phyloP scores from a whole-genome alignment of 2,888 invertebrate genomes.

The Parthenolecanium corni region DNA sequence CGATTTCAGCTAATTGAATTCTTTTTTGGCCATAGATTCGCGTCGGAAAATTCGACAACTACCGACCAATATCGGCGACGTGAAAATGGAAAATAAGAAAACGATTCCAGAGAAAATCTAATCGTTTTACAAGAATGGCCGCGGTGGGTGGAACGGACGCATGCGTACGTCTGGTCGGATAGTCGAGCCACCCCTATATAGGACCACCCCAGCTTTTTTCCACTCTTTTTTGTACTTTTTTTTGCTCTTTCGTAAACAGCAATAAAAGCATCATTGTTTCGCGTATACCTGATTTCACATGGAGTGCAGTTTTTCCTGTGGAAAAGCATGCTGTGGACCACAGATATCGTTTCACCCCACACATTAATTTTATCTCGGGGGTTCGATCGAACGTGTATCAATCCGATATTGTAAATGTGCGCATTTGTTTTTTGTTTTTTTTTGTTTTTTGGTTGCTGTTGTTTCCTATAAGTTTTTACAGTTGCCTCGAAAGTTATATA shows the following conservation, averaged over 20 bases:
- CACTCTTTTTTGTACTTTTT: too few species aligned
- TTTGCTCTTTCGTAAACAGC: not conserved
- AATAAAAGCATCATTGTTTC: conserved; percentile 21
- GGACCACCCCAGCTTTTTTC: conserved; percentile 25
- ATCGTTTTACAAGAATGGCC: conserved; percentile 23
- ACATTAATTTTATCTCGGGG: too few species aligned
- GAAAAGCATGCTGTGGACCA: conserved; percentile 10
- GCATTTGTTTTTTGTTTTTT: not conserved
- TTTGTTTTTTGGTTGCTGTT: not conserved
- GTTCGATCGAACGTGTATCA: not conserved
- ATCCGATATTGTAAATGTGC: not conserved
- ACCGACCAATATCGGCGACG: too few species aligned
- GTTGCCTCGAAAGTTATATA: too few species aligned
- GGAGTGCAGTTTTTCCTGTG: conserved; percentile 13
- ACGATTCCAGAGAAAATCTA: conserved; percentile 16
- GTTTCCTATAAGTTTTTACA: not conserved
- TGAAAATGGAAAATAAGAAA: not conserved
- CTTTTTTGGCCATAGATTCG: too few species aligned
- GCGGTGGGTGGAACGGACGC: conserved; percentile 26
- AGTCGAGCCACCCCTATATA: conserved; percentile 21
- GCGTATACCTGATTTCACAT: conserved; percentile 20
- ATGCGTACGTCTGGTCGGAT: conserved; percentile 10
- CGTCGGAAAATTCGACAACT: too few species aligned
- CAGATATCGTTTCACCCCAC: conserved; percentile 3
- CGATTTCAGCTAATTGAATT: too few species aligned